phyloP scores from a whole-genome alignment of 2,888 invertebrate species.

The Drosophila nigricruria region DNA sequence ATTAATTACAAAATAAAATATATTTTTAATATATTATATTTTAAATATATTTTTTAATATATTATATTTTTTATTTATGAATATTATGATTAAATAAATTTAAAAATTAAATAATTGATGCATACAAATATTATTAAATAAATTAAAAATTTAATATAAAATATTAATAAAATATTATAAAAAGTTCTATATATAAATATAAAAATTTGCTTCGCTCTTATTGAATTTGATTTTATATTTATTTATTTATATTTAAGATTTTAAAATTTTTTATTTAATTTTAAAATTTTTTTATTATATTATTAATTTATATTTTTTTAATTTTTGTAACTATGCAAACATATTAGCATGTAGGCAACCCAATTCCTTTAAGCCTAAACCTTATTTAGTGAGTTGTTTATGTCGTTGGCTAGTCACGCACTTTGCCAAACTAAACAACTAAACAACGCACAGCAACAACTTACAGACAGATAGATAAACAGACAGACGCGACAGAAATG shows the following conservation, averaged over 20 bases:
- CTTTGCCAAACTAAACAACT: slow-evolving; percentile 27
- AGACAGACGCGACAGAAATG: slow-evolving; percentile 15
- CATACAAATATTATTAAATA: no score
- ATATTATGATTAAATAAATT: neutral
- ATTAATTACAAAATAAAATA: no score
- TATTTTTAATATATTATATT: neutral
- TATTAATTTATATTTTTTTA: no score
- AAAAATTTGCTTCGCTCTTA: no score
- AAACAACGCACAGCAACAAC: slow-evolving; percentile 17
- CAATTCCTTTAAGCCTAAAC: neutral
- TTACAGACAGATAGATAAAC: neutral
- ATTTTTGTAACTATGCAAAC: neutral
- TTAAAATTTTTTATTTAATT: no score
- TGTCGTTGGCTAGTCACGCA: slow-evolving; percentile 44
- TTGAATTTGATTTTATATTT: no score
- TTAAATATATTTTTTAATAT: neutral
- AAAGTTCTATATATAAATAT: no score
- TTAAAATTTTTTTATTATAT: no score
- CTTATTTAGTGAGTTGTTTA: slow-evolving; percentile 16
- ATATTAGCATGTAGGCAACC: neutral
- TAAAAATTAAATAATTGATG: no score
- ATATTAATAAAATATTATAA: no score
- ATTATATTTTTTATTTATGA: neutral
- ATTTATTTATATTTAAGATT: no score
- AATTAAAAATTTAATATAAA: no score